Percentiles rank a stretch among this genome's conserved stretches.
Evolutionary conservation across 2,888 invertebrate species (phyloP).

Genomic region (Prosopocoilus inquinatus): DNA sequence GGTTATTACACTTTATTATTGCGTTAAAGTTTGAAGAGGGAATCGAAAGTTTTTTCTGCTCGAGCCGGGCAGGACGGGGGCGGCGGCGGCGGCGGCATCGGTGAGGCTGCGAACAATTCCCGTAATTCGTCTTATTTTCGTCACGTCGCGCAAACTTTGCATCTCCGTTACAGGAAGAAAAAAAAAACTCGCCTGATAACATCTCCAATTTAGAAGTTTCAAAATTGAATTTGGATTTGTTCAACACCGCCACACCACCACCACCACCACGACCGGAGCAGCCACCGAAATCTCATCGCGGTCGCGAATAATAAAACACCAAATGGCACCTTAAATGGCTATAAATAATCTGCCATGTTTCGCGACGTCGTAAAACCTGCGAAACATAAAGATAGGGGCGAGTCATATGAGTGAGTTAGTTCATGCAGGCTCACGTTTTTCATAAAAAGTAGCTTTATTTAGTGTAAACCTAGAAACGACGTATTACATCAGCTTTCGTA

Average conservation of each 20-base stretch:
- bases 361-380: neutral
- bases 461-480: too few species aligned
- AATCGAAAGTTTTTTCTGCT: too few species aligned
- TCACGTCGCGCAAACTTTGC: neutral
- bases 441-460: too few species aligned
- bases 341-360: neutral
- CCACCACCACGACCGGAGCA: too few species aligned
- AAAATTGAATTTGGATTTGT: neutral
- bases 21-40: too few species aligned
- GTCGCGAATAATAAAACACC: constrained; percentile 3
- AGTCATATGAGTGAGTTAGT: too few species aligned
- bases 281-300: neutral
- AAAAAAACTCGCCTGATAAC: neutral
- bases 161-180: neutral
- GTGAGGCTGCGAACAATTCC: neutral
- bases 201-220: neutral
- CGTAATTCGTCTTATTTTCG: neutral
- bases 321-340: neutral
- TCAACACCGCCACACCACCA: too few species aligned
- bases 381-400: too few species aligned
- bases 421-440: too few species aligned
- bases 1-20: too few species aligned
- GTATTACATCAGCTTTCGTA: too few species aligned
- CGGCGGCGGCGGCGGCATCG: neutral
- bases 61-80: too few species aligned